These are phyloP conservation scores for Regulus satrapa DNA, from an alignment of 2,113 vertebrate species.

Conservation along the genomic window DNA sequence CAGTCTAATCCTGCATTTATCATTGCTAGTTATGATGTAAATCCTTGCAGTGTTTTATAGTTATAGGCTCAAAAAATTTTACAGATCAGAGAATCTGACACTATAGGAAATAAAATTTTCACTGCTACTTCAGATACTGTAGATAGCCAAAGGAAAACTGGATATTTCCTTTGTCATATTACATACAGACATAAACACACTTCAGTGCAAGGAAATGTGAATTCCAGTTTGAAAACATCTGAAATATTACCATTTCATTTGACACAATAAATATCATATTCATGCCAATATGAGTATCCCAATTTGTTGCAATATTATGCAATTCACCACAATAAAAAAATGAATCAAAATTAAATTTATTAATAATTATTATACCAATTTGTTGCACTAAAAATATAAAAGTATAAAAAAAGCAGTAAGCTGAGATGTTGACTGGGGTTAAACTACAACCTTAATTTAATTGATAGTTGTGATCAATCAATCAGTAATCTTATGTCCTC, in stretches of 20 bases:
- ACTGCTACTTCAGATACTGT: not conserved
- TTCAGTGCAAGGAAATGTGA: not conserved
- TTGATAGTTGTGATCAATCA: not conserved
- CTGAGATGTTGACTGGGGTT: not conserved
- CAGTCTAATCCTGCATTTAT: not conserved
- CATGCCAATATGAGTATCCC: not conserved
- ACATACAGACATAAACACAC: not conserved
- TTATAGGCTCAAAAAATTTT: not conserved
- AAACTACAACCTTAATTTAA: not conserved
- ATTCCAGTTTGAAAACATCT: not conserved
- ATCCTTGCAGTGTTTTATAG: not conserved
- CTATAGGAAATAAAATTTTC: not conserved
- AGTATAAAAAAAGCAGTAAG: not conserved
- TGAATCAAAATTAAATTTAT: not conserved
- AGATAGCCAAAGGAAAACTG: not conserved
- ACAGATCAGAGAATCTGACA: not conserved
- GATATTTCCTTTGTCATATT: not conserved
- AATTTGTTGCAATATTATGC: not conserved
- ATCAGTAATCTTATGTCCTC: not conserved
- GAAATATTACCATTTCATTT: not conserved
- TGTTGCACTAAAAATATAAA: not conserved
- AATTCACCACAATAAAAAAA: not conserved
- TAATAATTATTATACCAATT: not conserved
- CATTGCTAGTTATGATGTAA: not conserved
- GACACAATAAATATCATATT: not conserved